Evolutionary conservation across 53 echinoderm and acorn worm genomes (phyloP).

Genomic region (Luidia sarsii): DNA sequence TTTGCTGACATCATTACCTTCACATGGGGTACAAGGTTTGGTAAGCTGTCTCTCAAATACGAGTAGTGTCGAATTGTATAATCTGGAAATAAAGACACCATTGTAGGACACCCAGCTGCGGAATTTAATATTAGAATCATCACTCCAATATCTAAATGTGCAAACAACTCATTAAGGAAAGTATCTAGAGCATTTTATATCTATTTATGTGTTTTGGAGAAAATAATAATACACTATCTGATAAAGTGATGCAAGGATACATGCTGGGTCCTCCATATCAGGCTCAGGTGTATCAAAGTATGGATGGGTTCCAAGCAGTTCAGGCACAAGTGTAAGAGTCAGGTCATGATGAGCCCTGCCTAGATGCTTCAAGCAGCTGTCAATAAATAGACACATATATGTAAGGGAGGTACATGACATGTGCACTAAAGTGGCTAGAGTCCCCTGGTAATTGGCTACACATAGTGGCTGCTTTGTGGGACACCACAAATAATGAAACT

Average conservation of each 20-base stretch:
- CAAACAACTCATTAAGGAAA: background rate
- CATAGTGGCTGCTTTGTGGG: too few relatives aligned
- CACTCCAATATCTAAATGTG: constrained; percentile 80
- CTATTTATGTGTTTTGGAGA: background rate
- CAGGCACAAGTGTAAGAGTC: constrained; percentile 89
- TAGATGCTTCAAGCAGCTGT: constrained; percentile 84
- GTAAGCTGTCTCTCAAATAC: constrained; percentile 91
- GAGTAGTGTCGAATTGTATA: constrained; percentile 93
- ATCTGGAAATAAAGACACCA: constrained; percentile 91
- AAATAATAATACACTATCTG: background rate
- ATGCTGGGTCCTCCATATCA: constrained; percentile 98
- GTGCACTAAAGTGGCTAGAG: too few relatives aligned
- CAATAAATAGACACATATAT: background rate
- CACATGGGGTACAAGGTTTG: constrained; percentile 83
- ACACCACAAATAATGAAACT: background rate
- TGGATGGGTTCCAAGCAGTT: constrained; percentile 91
- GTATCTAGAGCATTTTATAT: background rate
- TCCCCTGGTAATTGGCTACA: too few relatives aligned
- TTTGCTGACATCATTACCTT: too few relatives aligned
- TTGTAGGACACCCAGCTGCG: constrained; percentile 80
- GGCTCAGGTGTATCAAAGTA: constrained; percentile 98
- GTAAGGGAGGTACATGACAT: background rate
- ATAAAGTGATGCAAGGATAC: constrained; percentile 72
- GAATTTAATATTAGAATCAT: constrained; percentile 97
- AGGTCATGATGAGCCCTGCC: constrained; percentile 81